A percentile compares a stretch with the other conserved stretches of the same genome.
Evolutionary conservation across 1,140 invertebrate genomes (phyloP).

Genomic region (Drosophila bifasciata): DNA sequence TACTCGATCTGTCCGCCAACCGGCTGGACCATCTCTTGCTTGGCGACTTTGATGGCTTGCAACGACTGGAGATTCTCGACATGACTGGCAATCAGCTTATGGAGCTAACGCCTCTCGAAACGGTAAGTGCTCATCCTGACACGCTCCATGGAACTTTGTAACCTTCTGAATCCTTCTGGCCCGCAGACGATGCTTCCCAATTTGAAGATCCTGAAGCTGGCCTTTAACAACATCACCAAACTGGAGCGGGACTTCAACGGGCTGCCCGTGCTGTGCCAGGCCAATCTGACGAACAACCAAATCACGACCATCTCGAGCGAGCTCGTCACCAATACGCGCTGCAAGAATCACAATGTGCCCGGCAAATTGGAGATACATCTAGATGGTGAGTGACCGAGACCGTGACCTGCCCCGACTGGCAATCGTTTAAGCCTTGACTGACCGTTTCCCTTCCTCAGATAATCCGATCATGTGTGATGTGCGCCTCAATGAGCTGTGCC

Average conservation of each 20-base stretch:
- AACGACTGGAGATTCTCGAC: slow-evolving; percentile 89
- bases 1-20: slow-evolving; percentile 90
- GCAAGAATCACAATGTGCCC: slow-evolving; percentile 89
- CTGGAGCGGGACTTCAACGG: slow-evolving; percentile 92
- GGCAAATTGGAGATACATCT: slow-evolving; percentile 91
- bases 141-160: background rate
- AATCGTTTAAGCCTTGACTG: background rate
- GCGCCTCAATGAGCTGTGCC: slow-evolving; percentile 87
- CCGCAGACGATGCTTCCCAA: slow-evolving; percentile 89
- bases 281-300: slow-evolving; percentile 90
- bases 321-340: slow-evolving; percentile 90
- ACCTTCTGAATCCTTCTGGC: background rate
- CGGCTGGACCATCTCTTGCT: slow-evolving; percentile 88
- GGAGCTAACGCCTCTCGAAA: slow-evolving; percentile 91
- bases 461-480: slow-evolving; percentile 91
- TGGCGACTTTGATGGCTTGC: slow-evolving; percentile 90
- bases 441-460: slow-evolving; percentile 85
- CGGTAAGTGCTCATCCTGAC: slow-evolving; percentile 85
- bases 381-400: slow-evolving; percentile 86
- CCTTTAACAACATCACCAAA: slow-evolving; percentile 89
- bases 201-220: slow-evolving; percentile 89
- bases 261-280: slow-evolving; percentile 90
- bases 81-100: slow-evolving; percentile 90
- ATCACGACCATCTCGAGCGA: slow-evolving; percentile 89
- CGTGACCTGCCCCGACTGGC: too few species aligned